Evolutionary conservation across 2,113 vertebrate genomes (phyloP), one percentile per base, ranked within the genome.

Genomic region (Embiotoca jacksoni): DNA sequence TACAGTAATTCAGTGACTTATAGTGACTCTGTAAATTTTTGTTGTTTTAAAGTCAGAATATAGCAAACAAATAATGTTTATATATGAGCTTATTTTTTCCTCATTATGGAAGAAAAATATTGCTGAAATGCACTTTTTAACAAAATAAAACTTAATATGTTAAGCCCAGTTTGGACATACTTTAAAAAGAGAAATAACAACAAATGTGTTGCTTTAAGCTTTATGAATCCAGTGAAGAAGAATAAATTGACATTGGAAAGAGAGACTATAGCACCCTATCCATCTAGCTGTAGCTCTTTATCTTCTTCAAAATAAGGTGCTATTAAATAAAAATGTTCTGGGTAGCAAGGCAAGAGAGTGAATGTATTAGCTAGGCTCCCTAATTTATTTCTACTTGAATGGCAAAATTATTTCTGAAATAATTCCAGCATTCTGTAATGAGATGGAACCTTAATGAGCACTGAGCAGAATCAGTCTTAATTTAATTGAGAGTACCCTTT

Each of bases 341-440:
- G 83, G 79, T 86, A 79, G 85, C 82, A 84, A 91, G 88, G 91
- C 90, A 88, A 89, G 91, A 83, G 72, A 92, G 90, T 91, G 88
- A 87, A 92, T 72, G 80, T 78, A 83, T 94, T 92, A 93, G 69
- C 85, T 82, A 85, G 89, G 89, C 81, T 78, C 6, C 78, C 76
- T 88, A 92, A 92, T 92, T 94, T 94, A 93, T 94, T 93, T 92
- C 93, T 93, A 90, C 86, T 94, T 95, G 93, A 95, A 92, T 90
- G 84, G 86, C 80, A 86, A 92, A 91, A 93, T 96, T 89, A 92
- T 92, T 93, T 92, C 86, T 92, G 91, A 91, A 91, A 91, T 93
- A 92, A 93, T 89, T 91, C 81, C 87, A 89, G 70, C 86, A 59
- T 69, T 86, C 73, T 33, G 39, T 93, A 93, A 92, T 91, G 90